Percentiles rank a stretch among this genome's conserved stretches.
Evolutionary conservation across 2,888 invertebrate species (phyloP).

Genomic region (Ariolimax columbianus): DNA sequence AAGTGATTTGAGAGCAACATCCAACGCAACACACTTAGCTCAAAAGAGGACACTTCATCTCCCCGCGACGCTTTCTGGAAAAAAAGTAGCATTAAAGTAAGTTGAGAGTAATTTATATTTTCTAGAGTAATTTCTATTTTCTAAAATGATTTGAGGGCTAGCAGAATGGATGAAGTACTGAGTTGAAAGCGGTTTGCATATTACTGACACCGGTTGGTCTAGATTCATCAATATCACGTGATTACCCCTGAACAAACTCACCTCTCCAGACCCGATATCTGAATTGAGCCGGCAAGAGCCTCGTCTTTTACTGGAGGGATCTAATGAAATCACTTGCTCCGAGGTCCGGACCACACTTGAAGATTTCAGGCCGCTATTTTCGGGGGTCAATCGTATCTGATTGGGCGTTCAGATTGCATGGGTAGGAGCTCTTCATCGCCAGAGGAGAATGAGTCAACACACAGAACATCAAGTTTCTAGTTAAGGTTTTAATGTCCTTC

Average conservation of each 20-base stretch:
- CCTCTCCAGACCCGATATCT: slow-evolving; percentile 15
- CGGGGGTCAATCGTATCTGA: slow-evolving; percentile 34
- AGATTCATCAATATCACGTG: slow-evolving; percentile 29
- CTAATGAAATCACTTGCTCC: slow-evolving; percentile 33
- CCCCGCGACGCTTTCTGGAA: no score
- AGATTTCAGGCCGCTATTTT: slow-evolving; percentile 25
- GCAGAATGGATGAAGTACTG: background rate
- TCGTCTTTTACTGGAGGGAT: background rate
- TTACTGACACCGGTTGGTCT: slow-evolving; percentile 22
- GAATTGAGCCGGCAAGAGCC: background rate
- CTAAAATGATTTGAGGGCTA: background rate
- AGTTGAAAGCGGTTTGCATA: background rate
- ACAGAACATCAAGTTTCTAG: background rate
- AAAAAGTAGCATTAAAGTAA: no score
- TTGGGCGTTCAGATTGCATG: slow-evolving; percentile 29
- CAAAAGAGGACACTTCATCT: no score
- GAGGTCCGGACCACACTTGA: slow-evolving; percentile 18
- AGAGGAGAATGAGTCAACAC: slow-evolving; percentile 31
- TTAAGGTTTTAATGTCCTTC: background rate
- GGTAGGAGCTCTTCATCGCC: background rate
- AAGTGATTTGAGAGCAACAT: no score
- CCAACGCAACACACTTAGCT: no score
- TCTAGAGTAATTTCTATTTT: background rate
- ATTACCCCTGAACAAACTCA: slow-evolving; percentile 12
- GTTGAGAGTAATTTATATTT: no score